Conservation (phyloP, 2,113 vertebrate genomes). For the Hyperopisus bebe region DNA sequence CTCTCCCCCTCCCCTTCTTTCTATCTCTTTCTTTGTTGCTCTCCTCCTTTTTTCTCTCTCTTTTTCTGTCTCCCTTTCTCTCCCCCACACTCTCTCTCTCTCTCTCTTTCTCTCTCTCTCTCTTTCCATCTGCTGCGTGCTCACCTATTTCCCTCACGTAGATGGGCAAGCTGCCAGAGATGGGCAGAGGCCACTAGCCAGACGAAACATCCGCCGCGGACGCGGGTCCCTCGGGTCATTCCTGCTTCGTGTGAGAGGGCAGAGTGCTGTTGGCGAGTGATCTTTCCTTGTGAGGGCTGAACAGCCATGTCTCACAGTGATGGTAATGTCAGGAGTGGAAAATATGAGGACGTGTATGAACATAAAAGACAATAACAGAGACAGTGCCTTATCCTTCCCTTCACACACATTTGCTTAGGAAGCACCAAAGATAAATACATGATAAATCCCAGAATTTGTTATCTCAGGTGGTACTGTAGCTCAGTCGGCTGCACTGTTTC, state of each 20-base stretch:
- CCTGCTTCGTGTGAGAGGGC: neutral
- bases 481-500: neutral
- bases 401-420: neutral
- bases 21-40: constrained; percentile 9
- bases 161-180: constrained; percentile 10
- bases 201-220: constrained; percentile 21
- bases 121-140: neutral
- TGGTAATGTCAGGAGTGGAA: neutral
- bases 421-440: neutral
- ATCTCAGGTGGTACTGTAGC: neutral
- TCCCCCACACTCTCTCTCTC: no score
- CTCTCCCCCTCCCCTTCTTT: constrained; percentile 14
- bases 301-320: neutral
- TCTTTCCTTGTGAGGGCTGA: neutral
- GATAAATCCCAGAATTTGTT: neutral
- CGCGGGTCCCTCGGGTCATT: neutral
- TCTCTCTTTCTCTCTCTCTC: neutral
- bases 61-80: neutral
- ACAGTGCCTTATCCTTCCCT: neutral
- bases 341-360: neutral
- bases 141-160: neutral
- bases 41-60: neutral
- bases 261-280: neutral
- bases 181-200: constrained; percentile 10
- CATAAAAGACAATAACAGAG: neutral